phyloP scores from a whole-genome alignment of 2,797 vertebrate species.

The Euthynnus affinis region DNA sequence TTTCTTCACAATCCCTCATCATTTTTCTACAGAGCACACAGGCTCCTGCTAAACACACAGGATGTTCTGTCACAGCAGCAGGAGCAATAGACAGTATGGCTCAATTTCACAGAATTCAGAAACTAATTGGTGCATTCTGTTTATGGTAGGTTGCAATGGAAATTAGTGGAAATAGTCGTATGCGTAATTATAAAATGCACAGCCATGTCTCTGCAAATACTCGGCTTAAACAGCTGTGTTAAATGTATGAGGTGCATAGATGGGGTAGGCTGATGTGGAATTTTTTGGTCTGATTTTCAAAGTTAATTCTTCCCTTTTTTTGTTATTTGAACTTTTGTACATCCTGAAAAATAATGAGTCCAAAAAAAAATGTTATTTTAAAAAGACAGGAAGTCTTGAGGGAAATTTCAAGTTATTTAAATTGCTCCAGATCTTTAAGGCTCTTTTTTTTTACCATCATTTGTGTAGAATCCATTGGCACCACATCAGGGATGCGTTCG shows the following conservation, averaged over 20 bases:
- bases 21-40: neutral
- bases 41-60: neutral
- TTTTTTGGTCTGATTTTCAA: slow-evolving; percentile 6
- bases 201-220: neutral
- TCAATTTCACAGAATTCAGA: slow-evolving; percentile 27
- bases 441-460: slow-evolving; percentile 2
- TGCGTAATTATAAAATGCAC: neutral
- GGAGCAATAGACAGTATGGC: slow-evolving; percentile 2
- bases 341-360: neutral
- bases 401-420: slow-evolving; percentile 2
- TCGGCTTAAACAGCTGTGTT: neutral
- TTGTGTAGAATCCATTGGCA: neutral
- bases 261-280: neutral
- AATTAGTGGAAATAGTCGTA: neutral
- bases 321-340: neutral
- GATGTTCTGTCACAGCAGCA: slow-evolving; percentile 8
- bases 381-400: neutral
- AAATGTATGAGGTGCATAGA: neutral
- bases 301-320: neutral
- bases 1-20: slow-evolving; percentile 21
- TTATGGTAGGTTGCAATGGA: slow-evolving; percentile 4
- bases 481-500: neutral
- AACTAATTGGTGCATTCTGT: slow-evolving; percentile 40
- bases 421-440: slow-evolving; percentile 2
- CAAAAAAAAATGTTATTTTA: neutral